Conservation (phyloP, 2,113 vertebrate species). For the Apteryx mantelli region DNA sequence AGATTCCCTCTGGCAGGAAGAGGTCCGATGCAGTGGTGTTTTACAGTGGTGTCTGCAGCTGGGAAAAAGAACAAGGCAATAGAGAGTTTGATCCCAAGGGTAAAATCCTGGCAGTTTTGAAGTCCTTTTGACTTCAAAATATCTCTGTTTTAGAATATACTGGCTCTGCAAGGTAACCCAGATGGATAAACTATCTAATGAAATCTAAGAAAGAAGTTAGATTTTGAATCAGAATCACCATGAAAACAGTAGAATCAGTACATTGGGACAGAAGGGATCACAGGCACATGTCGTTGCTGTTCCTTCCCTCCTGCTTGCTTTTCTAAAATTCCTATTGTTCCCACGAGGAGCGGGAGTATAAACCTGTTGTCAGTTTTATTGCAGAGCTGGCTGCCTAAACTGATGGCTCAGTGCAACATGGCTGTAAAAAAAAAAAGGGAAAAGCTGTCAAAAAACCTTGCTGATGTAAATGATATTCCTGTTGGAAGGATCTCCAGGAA, state of each 20-base stretch:
- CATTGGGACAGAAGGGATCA: conserved; percentile 31
- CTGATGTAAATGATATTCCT: conserved; percentile 72
- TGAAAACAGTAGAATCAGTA: neutral
- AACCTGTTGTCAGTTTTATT: conserved; percentile 71
- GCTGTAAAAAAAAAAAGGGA: conserved; percentile 59
- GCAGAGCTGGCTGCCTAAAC: conserved; percentile 68
- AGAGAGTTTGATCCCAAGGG: neutral
- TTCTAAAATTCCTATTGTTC: conserved; percentile 66
- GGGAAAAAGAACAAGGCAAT: neutral
- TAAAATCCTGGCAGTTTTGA: neutral
- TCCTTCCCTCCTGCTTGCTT: conserved; percentile 61
- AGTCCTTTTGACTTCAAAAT: neutral
- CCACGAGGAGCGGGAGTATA: conserved; percentile 62
- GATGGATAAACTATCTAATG: conserved; percentile 4
- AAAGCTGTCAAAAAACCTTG: conserved; percentile 63
- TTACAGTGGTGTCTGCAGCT: neutral
- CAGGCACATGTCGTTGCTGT: conserved; percentile 6
- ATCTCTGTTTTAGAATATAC: neutral
- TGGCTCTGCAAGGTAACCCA: neutral
- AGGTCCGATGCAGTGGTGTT: neutral
- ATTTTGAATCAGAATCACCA: neutral
- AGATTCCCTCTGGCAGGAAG: neutral
- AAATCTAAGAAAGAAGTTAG: neutral
- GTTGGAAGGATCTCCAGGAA: conserved; percentile 65
- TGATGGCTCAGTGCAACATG: conserved; percentile 65